Evolutionary conservation across 1,140 invertebrate species (phyloP).

Genomic region (Heliconius himera): DNA sequence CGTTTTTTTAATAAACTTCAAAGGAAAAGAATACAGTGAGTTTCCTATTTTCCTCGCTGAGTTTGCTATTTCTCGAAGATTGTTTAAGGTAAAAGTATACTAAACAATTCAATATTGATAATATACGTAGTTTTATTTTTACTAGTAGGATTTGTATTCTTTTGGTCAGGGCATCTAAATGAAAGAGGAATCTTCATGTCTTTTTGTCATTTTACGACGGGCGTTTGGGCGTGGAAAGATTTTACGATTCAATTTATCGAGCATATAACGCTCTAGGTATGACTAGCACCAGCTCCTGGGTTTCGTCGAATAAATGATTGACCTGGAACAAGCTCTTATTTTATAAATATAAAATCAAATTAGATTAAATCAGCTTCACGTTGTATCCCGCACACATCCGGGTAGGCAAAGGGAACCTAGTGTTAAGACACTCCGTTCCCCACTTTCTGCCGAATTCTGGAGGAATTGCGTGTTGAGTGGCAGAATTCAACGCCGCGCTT

Average conservation of each 20-base stretch:
- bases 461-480: too few species aligned
- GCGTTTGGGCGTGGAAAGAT: constrained; percentile 16
- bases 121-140: constrained; percentile 6
- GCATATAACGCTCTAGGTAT: background rate
- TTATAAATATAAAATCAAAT: too few species aligned
- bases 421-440: too few species aligned
- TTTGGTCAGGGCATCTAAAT: constrained; percentile 19
- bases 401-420: too few species aligned
- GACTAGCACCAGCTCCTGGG: background rate
- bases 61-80: background rate
- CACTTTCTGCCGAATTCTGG: too few species aligned
- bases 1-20: too few species aligned
- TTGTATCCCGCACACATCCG: too few species aligned
- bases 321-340: background rate
- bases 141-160: constrained; percentile 1
- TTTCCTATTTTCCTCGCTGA: too few species aligned
- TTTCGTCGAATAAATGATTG: background rate
- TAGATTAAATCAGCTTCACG: too few species aligned
- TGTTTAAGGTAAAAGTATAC: background rate
- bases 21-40: too few species aligned
- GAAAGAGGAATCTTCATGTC: constrained; percentile 20
- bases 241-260: constrained; percentile 23
- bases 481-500: too few species aligned
- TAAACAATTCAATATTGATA: constrained; percentile 1
- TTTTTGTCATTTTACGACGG: constrained; percentile 23